Base-by-base conservation (phyloP, 2,797 vertebrate genomes). In the Pseudomugil tenellus region DNA sequence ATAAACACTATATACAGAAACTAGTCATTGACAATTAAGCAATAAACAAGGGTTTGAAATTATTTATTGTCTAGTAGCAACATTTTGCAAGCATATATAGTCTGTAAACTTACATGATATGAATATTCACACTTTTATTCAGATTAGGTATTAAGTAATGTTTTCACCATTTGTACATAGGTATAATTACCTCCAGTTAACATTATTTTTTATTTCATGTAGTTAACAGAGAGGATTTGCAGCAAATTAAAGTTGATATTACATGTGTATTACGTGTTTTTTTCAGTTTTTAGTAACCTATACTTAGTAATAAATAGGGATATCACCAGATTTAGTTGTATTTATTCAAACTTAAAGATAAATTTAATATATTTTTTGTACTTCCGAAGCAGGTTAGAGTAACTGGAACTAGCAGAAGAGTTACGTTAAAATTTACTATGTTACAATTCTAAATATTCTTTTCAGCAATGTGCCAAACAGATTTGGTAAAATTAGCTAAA, bases 401-500 rank as follows among this genome's bases (percentile, higher is more conserved):
- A 58, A 26, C 3, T 37, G 8, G 8, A 61, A 14, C 49, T 53
- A 29, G 9, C 8, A 25, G 12, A 9, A 34, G 13, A 69, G 48
- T 16, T 57, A 10, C 11, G 39, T 19, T 43, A 8, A n/a, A 19
- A 49, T 72, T 70, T 49, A 3, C 25, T 58, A 3, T 41, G 16
- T 19, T 41, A 19, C 17, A 41, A 41, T 41, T 17, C 39, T 41
- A 41, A 16, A 16, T 1, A 41, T 14, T 68, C 3, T 77, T 4
- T 70, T 70, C 23, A 67, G 54, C 14, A 70, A 16, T 58, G 16
- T 56, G 10, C 2, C 29, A 71, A 16, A 57, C 6, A 34, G 5
- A 48, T 69, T 73, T 70, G 43, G 76, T 81, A 57, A 79, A 52
- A 51, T 63, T 37, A 67, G 13, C 17, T 65, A 37, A 35, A 65